Evolutionary conservation across 2,888 invertebrate genomes (phyloP).

Genomic region (Actias luna): DNA sequence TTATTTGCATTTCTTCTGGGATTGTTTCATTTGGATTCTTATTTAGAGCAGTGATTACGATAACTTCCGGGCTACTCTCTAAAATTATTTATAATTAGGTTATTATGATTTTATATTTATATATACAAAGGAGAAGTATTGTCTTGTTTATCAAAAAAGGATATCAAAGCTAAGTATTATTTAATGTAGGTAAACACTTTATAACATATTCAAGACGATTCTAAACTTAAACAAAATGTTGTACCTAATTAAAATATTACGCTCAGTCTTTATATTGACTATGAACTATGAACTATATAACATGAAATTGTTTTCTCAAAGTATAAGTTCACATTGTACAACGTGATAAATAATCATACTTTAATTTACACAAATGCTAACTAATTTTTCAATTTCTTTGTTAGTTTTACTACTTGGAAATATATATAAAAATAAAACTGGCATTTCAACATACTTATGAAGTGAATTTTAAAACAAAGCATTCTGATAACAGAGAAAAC

Average conservation of each 20-base stretch:
- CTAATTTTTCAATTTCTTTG: background rate
- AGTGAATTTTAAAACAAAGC: background rate
- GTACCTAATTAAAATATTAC: no score
- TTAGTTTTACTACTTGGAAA: no score
- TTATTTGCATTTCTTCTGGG: conserved; percentile 45
- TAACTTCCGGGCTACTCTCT: conserved; percentile 57
- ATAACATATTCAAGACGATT: no score
- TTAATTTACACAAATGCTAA: background rate
- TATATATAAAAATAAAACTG: background rate
- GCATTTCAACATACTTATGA: background rate
- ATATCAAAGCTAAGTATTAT: no score
- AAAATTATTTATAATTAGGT: conserved; percentile 24
- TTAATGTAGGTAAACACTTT: no score
- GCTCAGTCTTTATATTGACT: no score
- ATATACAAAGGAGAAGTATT: background rate
- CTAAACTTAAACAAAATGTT: no score
- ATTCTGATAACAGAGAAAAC: background rate
- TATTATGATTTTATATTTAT: background rate
- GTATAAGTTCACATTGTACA: background rate
- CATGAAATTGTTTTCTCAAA: background rate
- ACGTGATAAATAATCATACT: background rate
- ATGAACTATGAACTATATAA: no score
- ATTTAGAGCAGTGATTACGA: conserved; percentile 50
- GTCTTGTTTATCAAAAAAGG: no score
- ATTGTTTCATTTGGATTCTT: conserved; percentile 51